phyloP scores from a whole-genome alignment of 2,113 vertebrate genomes.

The Malurus alboscapulatus region DNA sequence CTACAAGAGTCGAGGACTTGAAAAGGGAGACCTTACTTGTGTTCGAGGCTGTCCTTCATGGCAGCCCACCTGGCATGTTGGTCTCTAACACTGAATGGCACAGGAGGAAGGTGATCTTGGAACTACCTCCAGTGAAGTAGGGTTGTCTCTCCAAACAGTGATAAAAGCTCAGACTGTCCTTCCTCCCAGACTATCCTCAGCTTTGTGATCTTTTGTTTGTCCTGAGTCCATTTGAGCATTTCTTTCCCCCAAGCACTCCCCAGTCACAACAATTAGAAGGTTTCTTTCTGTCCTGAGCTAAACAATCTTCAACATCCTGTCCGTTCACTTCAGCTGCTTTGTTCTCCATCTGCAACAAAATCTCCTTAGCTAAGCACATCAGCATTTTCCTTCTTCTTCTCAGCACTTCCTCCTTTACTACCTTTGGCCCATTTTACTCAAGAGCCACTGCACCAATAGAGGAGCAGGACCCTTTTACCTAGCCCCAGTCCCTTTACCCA shows the following conservation, averaged over 20 bases:
- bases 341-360: background rate
- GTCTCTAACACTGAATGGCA: background rate
- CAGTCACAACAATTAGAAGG: constrained; percentile 5
- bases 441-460: background rate
- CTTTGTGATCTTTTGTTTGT: background rate
- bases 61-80: accelerated
- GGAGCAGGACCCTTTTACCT: background rate
- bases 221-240: background rate
- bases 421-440: constrained; percentile 13
- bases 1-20: background rate
- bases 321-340: background rate
- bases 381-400: constrained; percentile 7
- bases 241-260: background rate
- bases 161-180: background rate
- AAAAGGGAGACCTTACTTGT: background rate
- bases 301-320: constrained; percentile 15
- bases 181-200: background rate
- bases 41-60: background rate
- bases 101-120: background rate
- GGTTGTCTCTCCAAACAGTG: background rate
- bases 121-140: background rate
- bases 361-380: constrained; percentile 12
- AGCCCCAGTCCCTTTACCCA: background rate
- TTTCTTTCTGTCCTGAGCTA: background rate
- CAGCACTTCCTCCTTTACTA: constrained; percentile 12